Evolutionary conservation across 2,113 vertebrate genomes (phyloP).

Genomic region (Callionymus lyra): DNA sequence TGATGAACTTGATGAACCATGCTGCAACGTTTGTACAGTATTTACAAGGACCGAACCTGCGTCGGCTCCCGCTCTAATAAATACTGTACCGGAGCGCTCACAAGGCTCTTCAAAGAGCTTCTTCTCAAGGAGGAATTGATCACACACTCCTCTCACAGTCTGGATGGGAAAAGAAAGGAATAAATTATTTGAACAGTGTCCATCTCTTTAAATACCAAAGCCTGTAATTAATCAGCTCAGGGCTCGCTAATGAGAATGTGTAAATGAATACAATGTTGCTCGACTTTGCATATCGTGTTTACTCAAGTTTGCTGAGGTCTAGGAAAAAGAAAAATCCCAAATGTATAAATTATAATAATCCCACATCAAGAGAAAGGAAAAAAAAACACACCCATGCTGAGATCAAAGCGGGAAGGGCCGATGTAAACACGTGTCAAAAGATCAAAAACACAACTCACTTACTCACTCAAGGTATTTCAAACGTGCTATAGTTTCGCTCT

Average conservation of each 20-base stretch:
- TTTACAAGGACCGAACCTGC: conserved; percentile 32
- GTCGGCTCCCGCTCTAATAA: conserved; percentile 27
- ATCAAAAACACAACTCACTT: conserved; percentile 55
- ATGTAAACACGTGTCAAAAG: conserved; percentile 65
- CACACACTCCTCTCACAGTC: conserved; percentile 30
- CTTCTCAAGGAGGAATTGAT: conserved; percentile 62
- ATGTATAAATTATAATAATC: conserved; percentile 75
- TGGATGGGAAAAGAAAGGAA: conserved; percentile 42
- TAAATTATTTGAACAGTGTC: conserved; percentile 51
- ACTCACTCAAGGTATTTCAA: conserved; percentile 40
- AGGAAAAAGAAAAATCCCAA: conserved; percentile 59
- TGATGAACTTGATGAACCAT: conserved; percentile 3
- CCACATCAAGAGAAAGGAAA: conserved; percentile 48
- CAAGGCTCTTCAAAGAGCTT: conserved; percentile 55
- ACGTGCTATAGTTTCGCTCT: conserved; percentile 19
- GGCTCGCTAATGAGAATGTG: conserved; percentile 63
- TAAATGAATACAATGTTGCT: conserved; percentile 65
- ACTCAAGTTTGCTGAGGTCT: conserved; percentile 57
- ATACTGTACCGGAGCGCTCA: conserved; percentile 33
- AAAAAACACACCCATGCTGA: conserved; percentile 49
- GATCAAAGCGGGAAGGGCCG: conserved; percentile 61
- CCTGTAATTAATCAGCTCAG: conserved; percentile 58
- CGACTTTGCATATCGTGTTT: conserved; percentile 57
- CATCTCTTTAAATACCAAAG: conserved; percentile 38
- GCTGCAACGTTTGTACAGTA: conserved; percentile 33